Percentiles rank a stretch among this genome's conserved stretches.
Evolutionary conservation across 2,113 vertebrate species (phyloP).

Genomic region (Hippolais icterina): DNA sequence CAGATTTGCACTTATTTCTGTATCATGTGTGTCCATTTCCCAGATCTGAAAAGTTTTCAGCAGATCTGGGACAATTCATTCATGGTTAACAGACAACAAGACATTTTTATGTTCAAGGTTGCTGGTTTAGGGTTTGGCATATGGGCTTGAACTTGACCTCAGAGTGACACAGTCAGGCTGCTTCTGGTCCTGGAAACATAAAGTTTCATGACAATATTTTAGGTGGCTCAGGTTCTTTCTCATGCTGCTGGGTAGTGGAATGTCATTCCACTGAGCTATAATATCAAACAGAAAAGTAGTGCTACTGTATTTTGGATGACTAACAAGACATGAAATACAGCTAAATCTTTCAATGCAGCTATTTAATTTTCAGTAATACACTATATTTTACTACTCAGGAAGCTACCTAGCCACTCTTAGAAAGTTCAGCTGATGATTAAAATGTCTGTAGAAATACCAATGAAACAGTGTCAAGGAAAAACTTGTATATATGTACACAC

Average conservation of each 20-base stretch:
- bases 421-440: neutral
- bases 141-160: neutral
- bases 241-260: neutral
- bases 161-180: too few species aligned
- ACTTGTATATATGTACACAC: fast-evolving
- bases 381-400: neutral
- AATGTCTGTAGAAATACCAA: neutral
- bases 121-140: neutral
- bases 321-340: neutral
- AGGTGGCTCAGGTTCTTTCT: neutral
- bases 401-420: neutral
- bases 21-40: neutral
- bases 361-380: neutral
- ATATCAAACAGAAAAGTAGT: neutral
- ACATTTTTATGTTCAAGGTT: neutral
- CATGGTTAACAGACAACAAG: neutral
- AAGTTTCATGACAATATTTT: neutral
- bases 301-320: neutral
- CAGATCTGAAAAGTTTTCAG: neutral
- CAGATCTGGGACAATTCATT: neutral
- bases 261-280: neutral
- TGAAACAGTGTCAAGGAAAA: neutral
- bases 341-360: neutral
- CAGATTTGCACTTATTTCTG: neutral
- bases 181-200: neutral